Percentiles rank a stretch among this genome's conserved stretches.
Conservation (phyloP, 2,888 invertebrate genomes). For the Polyploca ridens region DNA sequence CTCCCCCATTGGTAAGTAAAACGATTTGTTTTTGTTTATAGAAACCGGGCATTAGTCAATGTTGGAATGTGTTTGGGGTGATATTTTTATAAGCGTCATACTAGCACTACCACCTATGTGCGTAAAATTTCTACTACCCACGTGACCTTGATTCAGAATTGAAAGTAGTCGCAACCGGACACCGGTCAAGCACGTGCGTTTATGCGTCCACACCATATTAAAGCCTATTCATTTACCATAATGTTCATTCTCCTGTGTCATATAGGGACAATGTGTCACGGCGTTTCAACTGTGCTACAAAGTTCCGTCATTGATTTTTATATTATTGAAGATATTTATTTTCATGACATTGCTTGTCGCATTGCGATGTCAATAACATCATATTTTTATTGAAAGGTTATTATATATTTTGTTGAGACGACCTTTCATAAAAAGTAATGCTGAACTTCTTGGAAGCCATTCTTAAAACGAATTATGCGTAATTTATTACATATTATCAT, state of each 20-base stretch:
- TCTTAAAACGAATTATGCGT: too few relatives aligned
- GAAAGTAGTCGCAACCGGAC: conserved; percentile 69
- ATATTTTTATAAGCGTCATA: not conserved
- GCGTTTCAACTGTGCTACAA: not conserved
- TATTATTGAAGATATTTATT: not conserved
- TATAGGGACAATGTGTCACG: conserved; percentile 11
- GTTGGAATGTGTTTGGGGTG: too few relatives aligned
- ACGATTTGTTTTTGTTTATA: too few relatives aligned
- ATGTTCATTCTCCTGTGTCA: conserved; percentile 7
- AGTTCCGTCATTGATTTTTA: conserved; percentile 3
- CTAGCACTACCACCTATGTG: conserved; percentile 3
- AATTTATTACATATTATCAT: not conserved
- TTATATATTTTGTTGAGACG: too few relatives aligned
- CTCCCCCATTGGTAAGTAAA: too few relatives aligned
- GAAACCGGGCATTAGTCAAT: too few relatives aligned
- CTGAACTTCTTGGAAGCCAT: too few relatives aligned
- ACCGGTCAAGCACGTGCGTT: conserved; percentile 29
- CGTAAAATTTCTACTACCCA: conserved; percentile 59
- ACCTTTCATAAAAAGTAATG: too few relatives aligned
- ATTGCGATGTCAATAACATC: not conserved
- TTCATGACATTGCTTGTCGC: not conserved
- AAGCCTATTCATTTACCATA: conserved; percentile 9
- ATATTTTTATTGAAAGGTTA: not conserved
- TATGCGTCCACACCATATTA: conserved; percentile 10
- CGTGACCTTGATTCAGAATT: conserved; percentile 69